Base-by-base conservation (phyloP, 2,797 vertebrate genomes). In the Tinamus major region DNA sequence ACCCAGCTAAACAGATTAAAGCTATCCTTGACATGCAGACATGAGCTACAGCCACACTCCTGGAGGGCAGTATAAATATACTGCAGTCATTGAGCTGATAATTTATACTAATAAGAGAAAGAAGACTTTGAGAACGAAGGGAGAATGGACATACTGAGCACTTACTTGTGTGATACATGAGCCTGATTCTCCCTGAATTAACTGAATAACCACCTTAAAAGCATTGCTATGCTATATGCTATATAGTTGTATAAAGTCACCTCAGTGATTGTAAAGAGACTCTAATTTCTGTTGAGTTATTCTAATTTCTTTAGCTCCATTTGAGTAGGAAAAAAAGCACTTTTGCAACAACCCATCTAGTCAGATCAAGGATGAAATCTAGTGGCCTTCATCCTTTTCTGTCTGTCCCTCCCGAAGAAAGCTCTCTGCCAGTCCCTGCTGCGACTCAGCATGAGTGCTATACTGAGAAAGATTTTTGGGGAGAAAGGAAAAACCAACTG, bases 311-410 rank as follows among this genome's bases (percentile, higher is more conserved):
- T 74, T 29, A 81, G 17, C 16, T 77, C 14, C 6, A 6, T 87
- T 78, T 76, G 26, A 76, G 42, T 20, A 14, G 79, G 78, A 89
- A 76, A 85, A 75, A 59, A 41, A 26, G 14, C 41, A 87, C 9
- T 18, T 62, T 79, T 63, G 19, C 19, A 59, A 77, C 79, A 70
- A 24, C 15, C 13, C 17, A 3, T 39, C 20, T 31, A 62, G 33
- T 42, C 29, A 39, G 48, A 9, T 8, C 61, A 14, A 1, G 3
- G 23, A 6, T 31, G 46, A 9, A 13, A 0, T 37, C 14, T n/a
- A 13, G 4, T 18, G 12, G 13, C 17, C 4, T 79, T 86, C 31
- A 31, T 79, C 39, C 21, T 35, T 11, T 51, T 27, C 35, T 68
- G 11, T 51, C 8, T 62, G 29, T 13, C 1, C 13, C 13, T 79